Conservation (phyloP, 2,797 vertebrate genomes). For the Eulemur mongoz region DNA sequence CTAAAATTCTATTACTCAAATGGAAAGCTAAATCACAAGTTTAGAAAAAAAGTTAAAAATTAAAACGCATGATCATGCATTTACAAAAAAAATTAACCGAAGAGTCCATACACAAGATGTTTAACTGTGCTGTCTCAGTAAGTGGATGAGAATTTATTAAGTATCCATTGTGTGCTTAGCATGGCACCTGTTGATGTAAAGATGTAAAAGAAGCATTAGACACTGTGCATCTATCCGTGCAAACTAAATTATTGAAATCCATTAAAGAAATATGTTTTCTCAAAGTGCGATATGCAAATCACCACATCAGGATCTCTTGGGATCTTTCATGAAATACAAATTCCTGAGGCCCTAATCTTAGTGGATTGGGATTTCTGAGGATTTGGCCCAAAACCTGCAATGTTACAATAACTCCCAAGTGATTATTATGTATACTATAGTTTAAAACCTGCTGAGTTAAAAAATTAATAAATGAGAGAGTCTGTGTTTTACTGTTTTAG, state of each 20-base stretch:
- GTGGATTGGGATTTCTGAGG: neutral
- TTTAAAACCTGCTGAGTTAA: constrained; percentile 18
- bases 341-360: neutral
- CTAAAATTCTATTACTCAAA: constrained; percentile 40
- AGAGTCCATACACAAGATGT: neutral
- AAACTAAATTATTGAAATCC: neutral
- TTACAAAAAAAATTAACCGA: neutral
- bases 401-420: neutral
- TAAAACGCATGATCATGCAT: neutral
- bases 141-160: neutral
- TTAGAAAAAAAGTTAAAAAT: neutral
- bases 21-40: constrained; percentile 7
- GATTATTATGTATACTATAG: neutral
- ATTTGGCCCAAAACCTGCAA: neutral
- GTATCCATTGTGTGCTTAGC: neutral
- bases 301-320: neutral
- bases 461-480: neutral
- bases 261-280: neutral
- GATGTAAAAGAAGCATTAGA: neutral
- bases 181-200: neutral
- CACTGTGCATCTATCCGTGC: neutral
- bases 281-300: neutral
- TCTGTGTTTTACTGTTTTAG: neutral
- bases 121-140: neutral
- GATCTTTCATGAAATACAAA: neutral